Evolutionary conservation across 1,140 invertebrate species (phyloP).

Genomic region (Halesus radiatus): DNA sequence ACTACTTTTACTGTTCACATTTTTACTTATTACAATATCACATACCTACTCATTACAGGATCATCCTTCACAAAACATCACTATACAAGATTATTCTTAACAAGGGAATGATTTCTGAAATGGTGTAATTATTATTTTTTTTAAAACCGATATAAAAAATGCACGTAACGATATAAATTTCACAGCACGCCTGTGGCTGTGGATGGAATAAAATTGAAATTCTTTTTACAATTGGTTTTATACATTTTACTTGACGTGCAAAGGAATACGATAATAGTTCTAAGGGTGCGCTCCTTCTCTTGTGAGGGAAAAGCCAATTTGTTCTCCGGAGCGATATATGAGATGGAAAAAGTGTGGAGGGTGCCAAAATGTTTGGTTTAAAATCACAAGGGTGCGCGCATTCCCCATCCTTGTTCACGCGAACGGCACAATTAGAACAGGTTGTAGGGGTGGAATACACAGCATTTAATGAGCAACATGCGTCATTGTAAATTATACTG

Average conservation of each 20-base stretch:
- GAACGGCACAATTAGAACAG: conserved; percentile 43
- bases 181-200: too few species aligned
- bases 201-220: conserved; percentile 10
- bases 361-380: conserved; percentile 41
- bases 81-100: too few species aligned
- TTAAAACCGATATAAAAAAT: too few species aligned
- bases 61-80: too few species aligned
- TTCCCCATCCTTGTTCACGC: conserved; percentile 37
- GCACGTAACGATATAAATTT: too few species aligned
- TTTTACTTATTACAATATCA: too few species aligned
- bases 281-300: conserved; percentile 19
- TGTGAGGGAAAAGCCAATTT: conserved; percentile 45
- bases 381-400: conserved; percentile 35
- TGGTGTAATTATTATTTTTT: too few species aligned
- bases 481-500: conserved; percentile 53
- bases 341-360: conserved; percentile 23
- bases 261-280: conserved; percentile 35
- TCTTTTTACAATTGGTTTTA: conserved; percentile 29
- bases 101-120: too few species aligned
- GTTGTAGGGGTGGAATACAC: conserved; percentile 27
- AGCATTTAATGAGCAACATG: conserved; percentile 43
- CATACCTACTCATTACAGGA: too few species aligned
- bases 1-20: too few species aligned
- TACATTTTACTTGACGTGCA: conserved; percentile 26
- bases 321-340: conserved; percentile 40